phyloP scores from a whole-genome alignment of 2,888 invertebrate species.

The Pristionchus mayeri region DNA sequence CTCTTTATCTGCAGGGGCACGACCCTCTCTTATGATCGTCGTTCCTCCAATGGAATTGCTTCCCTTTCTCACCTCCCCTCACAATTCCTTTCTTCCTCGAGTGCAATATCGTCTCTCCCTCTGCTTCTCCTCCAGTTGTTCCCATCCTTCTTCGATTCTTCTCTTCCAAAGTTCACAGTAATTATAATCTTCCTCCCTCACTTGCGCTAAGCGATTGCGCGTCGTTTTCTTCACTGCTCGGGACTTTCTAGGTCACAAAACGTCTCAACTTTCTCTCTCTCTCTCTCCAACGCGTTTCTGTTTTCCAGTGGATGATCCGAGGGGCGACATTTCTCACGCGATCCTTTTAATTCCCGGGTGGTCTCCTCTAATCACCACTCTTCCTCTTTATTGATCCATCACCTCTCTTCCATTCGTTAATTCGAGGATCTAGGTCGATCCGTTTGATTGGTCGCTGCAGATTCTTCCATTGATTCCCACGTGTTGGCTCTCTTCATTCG shows the following conservation, averaged over 20 bases:
- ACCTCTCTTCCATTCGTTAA: constrained; percentile 15
- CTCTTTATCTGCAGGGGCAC: constrained; percentile 1
- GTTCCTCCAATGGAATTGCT: neutral
- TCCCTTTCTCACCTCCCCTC: neutral
- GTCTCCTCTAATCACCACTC: constrained; percentile 1
- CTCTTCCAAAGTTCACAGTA: constrained; percentile 34
- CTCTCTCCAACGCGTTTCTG: constrained; percentile 48
- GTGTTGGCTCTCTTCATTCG: neutral
- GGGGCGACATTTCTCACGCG: neutral
- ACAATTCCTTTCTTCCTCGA: too few relatives aligned
- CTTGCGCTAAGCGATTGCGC: constrained; percentile 43
- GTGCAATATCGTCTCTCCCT: neutral
- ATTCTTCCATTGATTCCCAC: constrained; percentile 33
- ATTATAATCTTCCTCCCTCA: constrained; percentile 17
- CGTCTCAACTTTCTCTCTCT: constrained; percentile 44
- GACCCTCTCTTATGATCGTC: too few relatives aligned
- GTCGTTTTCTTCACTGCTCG: constrained; percentile 45
- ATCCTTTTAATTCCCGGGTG: constrained; percentile 39
- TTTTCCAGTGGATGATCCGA: neutral
- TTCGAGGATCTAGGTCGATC: constrained; percentile 23
- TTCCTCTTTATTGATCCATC: constrained; percentile 43
- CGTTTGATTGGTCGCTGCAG: constrained; percentile 20
- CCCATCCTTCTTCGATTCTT: neutral
- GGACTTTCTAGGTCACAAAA: constrained; percentile 38
- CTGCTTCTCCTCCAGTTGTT: too few relatives aligned